Conservation (phyloP, 1,140 invertebrate genomes). For the Camponotus floridanus region DNA sequence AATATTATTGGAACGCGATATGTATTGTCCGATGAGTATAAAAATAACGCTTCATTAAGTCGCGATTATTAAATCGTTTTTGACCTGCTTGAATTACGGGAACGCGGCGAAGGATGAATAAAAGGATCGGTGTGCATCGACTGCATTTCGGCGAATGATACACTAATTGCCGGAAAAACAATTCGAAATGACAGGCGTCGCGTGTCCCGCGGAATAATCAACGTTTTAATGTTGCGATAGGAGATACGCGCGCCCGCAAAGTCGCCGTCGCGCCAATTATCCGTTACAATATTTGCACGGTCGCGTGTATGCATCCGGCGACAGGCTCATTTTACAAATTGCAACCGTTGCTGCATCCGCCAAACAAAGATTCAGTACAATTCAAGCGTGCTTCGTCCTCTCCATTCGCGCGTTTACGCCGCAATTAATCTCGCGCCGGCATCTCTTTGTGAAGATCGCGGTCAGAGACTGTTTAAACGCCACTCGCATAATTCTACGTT, state of each 20-base stretch:
- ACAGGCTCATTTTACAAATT: constrained; percentile 46
- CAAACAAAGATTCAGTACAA: constrained; percentile 22
- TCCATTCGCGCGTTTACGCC: background rate
- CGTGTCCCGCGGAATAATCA: constrained; percentile 54
- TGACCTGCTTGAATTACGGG: constrained; percentile 31
- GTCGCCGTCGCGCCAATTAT: constrained; percentile 28
- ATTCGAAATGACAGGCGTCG: constrained; percentile 52
- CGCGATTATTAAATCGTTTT: constrained; percentile 49
- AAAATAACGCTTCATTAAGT: constrained; percentile 54
- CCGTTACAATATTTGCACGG: constrained; percentile 29
- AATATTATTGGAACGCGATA: background rate
- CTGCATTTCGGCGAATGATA: constrained; percentile 36
- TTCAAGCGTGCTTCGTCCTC: background rate
- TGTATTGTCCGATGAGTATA: background rate
- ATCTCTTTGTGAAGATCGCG: constrained; percentile 27
- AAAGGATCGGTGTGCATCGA: constrained; percentile 11
- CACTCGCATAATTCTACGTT: constrained; percentile 4
- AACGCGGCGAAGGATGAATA: constrained; percentile 5
- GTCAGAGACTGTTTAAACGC: constrained; percentile 30
- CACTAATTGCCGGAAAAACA: constrained; percentile 50
- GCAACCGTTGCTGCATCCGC: background rate
- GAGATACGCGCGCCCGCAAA: constrained; percentile 23
- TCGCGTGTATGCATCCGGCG: background rate
- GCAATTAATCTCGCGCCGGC: constrained; percentile 28
- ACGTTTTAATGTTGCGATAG: constrained; percentile 20